phyloP scores from a whole-genome alignment of 2,888 invertebrate genomes.

The Acleris emargana region DNA sequence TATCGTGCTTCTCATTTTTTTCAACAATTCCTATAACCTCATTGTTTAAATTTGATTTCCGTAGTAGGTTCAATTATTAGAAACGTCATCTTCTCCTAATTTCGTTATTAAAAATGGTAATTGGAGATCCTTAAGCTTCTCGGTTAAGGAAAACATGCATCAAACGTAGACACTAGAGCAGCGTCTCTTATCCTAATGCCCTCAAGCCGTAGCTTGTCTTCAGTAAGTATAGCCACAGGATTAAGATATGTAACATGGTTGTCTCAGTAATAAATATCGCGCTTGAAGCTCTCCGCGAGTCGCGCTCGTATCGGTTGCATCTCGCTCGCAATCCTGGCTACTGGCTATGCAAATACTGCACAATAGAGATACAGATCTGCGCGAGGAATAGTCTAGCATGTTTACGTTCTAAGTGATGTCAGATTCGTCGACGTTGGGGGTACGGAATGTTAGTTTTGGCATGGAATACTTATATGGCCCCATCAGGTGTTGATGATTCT shows the following conservation, averaged over 20 bases:
- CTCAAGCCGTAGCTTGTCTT: too few relatives aligned
- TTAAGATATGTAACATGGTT: background rate
- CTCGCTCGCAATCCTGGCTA: slow-evolving; percentile 45
- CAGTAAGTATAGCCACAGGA: background rate
- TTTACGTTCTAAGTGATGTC: slow-evolving; percentile 22
- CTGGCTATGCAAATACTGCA: slow-evolving; percentile 51
- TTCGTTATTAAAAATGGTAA: too few relatives aligned
- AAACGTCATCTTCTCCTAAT: too few relatives aligned
- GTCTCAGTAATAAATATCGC: slow-evolving; percentile 6
- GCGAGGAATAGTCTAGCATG: slow-evolving; percentile 23
- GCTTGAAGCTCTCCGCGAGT: slow-evolving; percentile 18
- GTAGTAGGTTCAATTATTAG: too few relatives aligned
- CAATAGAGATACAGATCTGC: slow-evolving; percentile 45
- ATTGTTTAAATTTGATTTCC: too few relatives aligned
- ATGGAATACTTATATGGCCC: background rate
- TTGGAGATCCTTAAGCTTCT: too few relatives aligned
- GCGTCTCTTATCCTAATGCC: too few relatives aligned
- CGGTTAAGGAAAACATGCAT: too few relatives aligned
- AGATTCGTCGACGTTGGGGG: slow-evolving; percentile 29
- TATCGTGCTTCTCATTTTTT: too few relatives aligned
- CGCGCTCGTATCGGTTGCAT: slow-evolving; percentile 40
- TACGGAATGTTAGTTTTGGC: background rate
- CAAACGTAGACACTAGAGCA: too few relatives aligned
- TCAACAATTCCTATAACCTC: too few relatives aligned
- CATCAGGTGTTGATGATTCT: too few relatives aligned